Percentiles rank a stretch among this genome's conserved stretches.
These are phyloP conservation scores for Leptarthrus brevirostris DNA, from an alignment of 2,888 invertebrate genomes.

Conservation along the genomic window DNA sequence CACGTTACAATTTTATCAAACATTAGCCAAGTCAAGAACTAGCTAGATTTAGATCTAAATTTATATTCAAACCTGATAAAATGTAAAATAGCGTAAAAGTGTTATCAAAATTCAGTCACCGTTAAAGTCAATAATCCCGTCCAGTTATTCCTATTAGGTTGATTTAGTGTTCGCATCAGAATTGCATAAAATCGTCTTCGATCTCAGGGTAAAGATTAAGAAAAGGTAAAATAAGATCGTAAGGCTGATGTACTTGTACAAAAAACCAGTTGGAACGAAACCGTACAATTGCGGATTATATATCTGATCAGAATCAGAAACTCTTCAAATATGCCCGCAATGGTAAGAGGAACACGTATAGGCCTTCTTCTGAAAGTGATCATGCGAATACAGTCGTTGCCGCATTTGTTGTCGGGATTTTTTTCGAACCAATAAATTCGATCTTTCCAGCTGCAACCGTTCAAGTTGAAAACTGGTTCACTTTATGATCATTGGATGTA, in stretches of 20 bases:
- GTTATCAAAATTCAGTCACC: constrained; percentile 7
- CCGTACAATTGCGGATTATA: constrained; percentile 27
- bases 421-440: not conserved
- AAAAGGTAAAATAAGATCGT: not conserved
- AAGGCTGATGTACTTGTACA: not conserved
- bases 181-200: constrained; percentile 5
- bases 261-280: constrained; percentile 25
- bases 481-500: constrained; percentile 6
- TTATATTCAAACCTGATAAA: too few species aligned
- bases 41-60: not conserved
- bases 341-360: not conserved
- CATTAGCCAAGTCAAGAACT: not conserved
- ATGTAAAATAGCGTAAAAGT: not conserved
- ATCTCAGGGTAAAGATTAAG: not conserved
- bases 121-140: constrained; percentile 28
- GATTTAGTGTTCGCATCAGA: constrained; percentile 7
- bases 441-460: constrained; percentile 25
- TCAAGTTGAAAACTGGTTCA: constrained; percentile 16
- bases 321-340: not conserved
- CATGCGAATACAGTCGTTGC: not conserved
- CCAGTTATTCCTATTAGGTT: not conserved
- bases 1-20: constrained; percentile 27
- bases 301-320: not conserved
- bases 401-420: not conserved
- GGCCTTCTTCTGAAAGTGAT: not conserved